Conservation (phyloP, 2,113 vertebrate species). For the Xyliphius kryptos region DNA sequence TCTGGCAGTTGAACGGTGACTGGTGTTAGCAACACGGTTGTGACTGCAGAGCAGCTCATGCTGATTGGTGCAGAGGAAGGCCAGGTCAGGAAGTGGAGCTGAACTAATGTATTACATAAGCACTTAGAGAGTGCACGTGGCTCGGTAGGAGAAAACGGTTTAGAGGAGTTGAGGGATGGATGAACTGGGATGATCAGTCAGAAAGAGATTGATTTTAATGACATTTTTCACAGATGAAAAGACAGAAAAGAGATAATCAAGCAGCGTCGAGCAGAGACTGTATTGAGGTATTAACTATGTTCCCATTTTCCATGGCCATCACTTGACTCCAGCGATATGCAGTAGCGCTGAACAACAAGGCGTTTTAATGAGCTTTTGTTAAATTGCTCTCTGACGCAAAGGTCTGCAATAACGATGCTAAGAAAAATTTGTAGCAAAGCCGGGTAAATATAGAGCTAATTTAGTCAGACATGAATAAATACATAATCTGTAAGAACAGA, state of each 20-base stretch:
- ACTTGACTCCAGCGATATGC: slow-evolving; percentile 1
- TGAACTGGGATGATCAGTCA: background rate
- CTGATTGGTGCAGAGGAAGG: slow-evolving; percentile 27
- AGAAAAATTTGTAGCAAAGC: slow-evolving; percentile 1
- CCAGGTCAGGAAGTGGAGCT: slow-evolving; percentile 23
- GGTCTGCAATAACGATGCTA: background rate
- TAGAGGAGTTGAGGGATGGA: background rate
- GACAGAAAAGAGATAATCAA: background rate
- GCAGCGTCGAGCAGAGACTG: no score
- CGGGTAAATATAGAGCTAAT: background rate
- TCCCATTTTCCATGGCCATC: background rate
- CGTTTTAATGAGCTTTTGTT: background rate
- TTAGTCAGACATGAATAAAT: background rate
- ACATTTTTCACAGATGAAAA: background rate
- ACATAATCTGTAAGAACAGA: no score
- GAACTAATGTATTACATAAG: slow-evolving; percentile 32
- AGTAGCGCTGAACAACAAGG: slow-evolving; percentile 2
- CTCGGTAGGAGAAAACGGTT: no score
- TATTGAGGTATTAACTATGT: no score
- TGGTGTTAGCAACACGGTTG: slow-evolving; percentile 11
- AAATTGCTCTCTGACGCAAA: background rate
- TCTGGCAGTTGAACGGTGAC: background rate
- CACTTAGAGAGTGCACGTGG: slow-evolving; percentile 25
- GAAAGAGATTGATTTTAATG: background rate
- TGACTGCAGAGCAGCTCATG: slow-evolving; percentile 7